phyloP scores from a whole-genome alignment of 2,888 invertebrate species.

The Smittia aterrima region DNA sequence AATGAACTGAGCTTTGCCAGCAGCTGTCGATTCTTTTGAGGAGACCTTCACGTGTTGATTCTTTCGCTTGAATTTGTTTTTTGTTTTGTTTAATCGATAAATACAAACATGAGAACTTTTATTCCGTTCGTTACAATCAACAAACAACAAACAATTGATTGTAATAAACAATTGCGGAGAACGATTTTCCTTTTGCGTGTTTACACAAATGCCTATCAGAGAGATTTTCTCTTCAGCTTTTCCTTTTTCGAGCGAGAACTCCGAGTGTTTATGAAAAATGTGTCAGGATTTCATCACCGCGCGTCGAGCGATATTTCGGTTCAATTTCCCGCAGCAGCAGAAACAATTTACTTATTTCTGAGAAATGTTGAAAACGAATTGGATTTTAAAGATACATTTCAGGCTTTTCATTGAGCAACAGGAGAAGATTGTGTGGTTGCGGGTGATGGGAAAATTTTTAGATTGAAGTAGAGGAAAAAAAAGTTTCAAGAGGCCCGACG shows the following conservation, averaged over 20 bases:
- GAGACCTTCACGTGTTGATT: conserved; percentile 41
- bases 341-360: neutral
- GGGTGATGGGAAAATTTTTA: neutral
- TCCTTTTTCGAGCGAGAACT: neutral
- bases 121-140: conserved; percentile 31
- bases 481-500: neutral
- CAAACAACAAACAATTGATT: conserved; percentile 34
- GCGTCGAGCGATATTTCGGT: neutral
- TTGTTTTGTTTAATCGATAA: conserved; percentile 42
- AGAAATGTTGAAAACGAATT: neutral
- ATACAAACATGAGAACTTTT: conserved; percentile 14
- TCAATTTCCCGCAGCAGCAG: neutral
- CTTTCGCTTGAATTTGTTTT: conserved; percentile 26
- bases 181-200: conserved; percentile 34
- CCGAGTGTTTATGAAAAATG: neutral
- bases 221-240: conserved; percentile 8
- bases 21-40: conserved; percentile 9
- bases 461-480: neutral
- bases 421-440: conserved; percentile 4
- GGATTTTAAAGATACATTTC: conserved; percentile 15
- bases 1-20: neutral
- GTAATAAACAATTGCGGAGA: conserved; percentile 37
- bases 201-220: conserved; percentile 36
- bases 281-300: conserved; percentile 2
- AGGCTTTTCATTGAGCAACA: neutral